Percentiles rank a stretch among this genome's conserved stretches.
phyloP scores from a whole-genome alignment of 2,888 invertebrate species.

The Lochmaea capreae region DNA sequence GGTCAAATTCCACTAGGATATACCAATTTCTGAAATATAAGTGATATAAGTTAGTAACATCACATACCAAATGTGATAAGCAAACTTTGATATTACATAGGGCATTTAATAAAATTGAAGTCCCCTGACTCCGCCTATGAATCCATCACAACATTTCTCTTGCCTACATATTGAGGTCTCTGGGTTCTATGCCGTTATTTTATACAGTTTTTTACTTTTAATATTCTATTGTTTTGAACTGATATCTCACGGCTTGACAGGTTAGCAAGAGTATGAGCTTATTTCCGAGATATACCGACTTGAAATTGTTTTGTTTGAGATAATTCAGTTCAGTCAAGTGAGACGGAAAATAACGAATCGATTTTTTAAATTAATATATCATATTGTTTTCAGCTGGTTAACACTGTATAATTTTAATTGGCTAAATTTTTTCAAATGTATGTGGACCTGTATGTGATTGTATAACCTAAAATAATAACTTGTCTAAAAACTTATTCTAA shows the following conservation, averaged over 20 bases:
- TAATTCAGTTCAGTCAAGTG: neutral
- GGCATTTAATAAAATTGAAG: neutral
- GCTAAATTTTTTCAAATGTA: too few relatives aligned
- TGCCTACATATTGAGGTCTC: constrained; percentile 26
- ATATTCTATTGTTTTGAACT: constrained; percentile 30
- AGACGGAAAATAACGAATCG: neutral
- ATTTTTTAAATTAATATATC: too few relatives aligned
- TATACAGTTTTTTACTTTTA: constrained; percentile 22
- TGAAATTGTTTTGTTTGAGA: neutral
- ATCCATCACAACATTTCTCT: constrained; percentile 11
- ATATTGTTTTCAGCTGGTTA: too few relatives aligned
- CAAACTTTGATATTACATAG: too few relatives aligned
- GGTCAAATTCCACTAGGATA: too few relatives aligned
- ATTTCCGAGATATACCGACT: constrained; percentile 20
- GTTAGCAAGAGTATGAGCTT: constrained; percentile 16
- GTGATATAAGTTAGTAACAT: too few relatives aligned
- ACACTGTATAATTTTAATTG: too few relatives aligned
- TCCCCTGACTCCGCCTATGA: constrained; percentile 16
- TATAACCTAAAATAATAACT: too few relatives aligned
- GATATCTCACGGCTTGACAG: constrained; percentile 32
- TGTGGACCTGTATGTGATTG: too few relatives aligned
- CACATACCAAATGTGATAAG: too few relatives aligned
- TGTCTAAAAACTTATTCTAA: too few relatives aligned
- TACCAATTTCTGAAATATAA: too few relatives aligned
- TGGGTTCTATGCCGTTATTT: constrained; percentile 24